A percentile compares a stretch with the other conserved stretches of the same genome.
phyloP scores from a whole-genome alignment of 2,888 invertebrate genomes.

The Drosophila mimetica region DNA sequence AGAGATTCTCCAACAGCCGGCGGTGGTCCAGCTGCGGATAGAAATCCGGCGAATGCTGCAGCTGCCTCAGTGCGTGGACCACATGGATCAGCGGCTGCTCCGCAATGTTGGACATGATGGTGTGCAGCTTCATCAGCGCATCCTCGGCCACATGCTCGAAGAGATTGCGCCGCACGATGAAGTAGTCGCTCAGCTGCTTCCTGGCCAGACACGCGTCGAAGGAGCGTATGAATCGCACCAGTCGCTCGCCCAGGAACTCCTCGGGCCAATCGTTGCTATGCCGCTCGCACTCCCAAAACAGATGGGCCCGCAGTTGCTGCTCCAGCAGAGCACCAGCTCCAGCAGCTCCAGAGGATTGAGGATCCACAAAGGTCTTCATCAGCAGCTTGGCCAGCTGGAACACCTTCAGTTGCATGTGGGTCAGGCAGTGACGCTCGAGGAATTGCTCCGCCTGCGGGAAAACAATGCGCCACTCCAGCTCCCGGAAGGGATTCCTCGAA shows the following conservation, averaged over 20 bases:
- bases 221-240: conserved; percentile 87
- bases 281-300: conserved; percentile 92
- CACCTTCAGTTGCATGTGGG: conserved; percentile 89
- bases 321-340: conserved; percentile 87
- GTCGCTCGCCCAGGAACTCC: conserved; percentile 89
- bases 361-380: conserved; percentile 88
- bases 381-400: conserved; percentile 89
- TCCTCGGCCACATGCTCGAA: conserved; percentile 89
- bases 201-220: conserved; percentile 88
- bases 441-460: conserved; percentile 92
- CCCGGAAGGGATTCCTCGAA: conserved; percentile 86
- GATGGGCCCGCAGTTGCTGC: conserved; percentile 90
- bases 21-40: conserved; percentile 88
- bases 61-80: conserved; percentile 88
- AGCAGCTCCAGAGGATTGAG: conserved; percentile 69
- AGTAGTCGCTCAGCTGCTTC: conserved; percentile 89
- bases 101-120: conserved; percentile 88
- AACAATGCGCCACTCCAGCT: conserved; percentile 91
- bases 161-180: conserved; percentile 89
- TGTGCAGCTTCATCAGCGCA: conserved; percentile 87
- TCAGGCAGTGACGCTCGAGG: conserved; percentile 88
- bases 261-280: conserved; percentile 90
- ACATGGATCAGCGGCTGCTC: conserved; percentile 90
- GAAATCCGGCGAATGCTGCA: conserved; percentile 87
- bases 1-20: conserved; percentile 86